Evolutionary conservation across 2,113 vertebrate species (phyloP), one percentile per base, ranked within the genome.

Genomic region (Sardina pilchardus): DNA sequence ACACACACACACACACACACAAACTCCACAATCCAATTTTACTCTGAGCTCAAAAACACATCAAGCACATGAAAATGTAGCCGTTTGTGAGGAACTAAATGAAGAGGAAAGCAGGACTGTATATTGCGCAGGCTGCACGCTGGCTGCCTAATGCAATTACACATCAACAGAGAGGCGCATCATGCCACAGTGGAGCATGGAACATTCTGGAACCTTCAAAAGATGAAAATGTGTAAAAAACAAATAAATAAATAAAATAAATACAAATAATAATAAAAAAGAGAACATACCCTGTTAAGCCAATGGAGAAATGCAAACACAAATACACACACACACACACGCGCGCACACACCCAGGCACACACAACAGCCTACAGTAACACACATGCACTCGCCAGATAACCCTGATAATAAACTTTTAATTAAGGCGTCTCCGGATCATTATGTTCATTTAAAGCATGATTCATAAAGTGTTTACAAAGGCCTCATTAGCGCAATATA

Each of bases 391-490:
- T 67, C n/a, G 6, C 59, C 59, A 82, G 89, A 87, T 86, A 75
- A 85, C 39, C 56, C 6, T 89, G 86, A 92, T 87, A 90, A 92
- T 89, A 90, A 92, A 89, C 83, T 81, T 88, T 86, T 90, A 89
- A 92, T 91, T 88, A 91, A 90, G 83, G 87, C 82, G 86, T 89
- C 86, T 88, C 90, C 86, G 83, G 84, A 88, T 91, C 86, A 0
- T 93, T 90, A 89, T 34, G 83, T 56, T 88, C 82, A 88, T 67
- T 91, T 90, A 87, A 84, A 88, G 16, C 0, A 56, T 91, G 92
- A 94, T 94, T 92, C 90, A 93, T 92, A 88, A 80, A 90, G 85
- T 89, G 85, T 91, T 90, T 90, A 90, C 88, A 63, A 81, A 91
- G 59, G 86, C 39, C 83, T 92, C 78, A 48, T 84, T 81, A 82